These are phyloP conservation scores for Gadopsis bispinosus DNA, from an alignment of 2,797 vertebrate genomes.

Conservation along the genomic window DNA sequence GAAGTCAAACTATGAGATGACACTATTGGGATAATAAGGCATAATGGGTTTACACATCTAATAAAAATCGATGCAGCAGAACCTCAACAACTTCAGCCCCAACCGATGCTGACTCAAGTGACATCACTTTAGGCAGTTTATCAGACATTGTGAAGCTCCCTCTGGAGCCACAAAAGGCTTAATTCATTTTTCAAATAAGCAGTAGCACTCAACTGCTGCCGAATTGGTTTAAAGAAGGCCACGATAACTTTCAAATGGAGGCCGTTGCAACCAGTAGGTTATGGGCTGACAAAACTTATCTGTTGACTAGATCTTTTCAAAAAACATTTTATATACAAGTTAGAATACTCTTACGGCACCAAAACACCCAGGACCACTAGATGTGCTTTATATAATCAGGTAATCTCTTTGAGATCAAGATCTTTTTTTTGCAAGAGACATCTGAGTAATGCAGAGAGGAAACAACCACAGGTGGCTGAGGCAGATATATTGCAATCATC, in stretches of 20 bases:
- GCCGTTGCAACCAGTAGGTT: not conserved
- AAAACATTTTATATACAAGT: not conserved
- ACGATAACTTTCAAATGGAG: not conserved
- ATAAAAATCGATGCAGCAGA: too few species aligned
- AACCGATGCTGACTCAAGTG: too few species aligned
- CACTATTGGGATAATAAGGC: not conserved
- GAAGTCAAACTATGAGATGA: not conserved
- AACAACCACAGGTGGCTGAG: not conserved
- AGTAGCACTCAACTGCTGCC: too few species aligned
- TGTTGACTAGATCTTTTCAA: not conserved
- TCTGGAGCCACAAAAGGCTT: not conserved
- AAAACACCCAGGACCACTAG: not conserved
- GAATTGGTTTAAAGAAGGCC: too few species aligned
- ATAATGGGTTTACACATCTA: too few species aligned
- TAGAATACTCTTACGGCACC: not conserved
- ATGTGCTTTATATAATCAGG: not conserved
- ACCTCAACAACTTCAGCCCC: too few species aligned
- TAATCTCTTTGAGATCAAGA: too few species aligned
- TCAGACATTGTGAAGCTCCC: not conserved
- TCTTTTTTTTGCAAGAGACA: not conserved
- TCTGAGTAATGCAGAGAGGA: not conserved
- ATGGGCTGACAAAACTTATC: not conserved
- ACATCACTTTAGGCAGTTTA: conserved; percentile 4
- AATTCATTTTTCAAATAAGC: too few species aligned
- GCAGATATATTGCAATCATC: too few species aligned